Conservation (phyloP, 1,140 invertebrate species). For the Euschistus heros region DNA sequence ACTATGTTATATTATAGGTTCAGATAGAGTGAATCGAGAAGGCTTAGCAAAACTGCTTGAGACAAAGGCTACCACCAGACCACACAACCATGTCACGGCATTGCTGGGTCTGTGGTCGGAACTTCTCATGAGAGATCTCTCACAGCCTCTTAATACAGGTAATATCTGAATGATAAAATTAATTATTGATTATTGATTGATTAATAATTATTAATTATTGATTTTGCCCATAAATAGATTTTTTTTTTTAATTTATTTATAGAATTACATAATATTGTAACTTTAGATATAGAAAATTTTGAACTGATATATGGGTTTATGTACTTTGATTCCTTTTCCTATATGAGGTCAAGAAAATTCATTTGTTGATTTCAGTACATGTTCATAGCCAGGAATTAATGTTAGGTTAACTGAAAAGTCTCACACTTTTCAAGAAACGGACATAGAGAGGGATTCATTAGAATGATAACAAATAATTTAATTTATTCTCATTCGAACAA, state of each 20-base stretch:
- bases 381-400: no score
- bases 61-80: background rate
- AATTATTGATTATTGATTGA: background rate
- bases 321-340: no score
- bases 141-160: conserved; percentile 15
- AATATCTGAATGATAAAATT: conserved; percentile 3
- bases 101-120: conserved; percentile 23
- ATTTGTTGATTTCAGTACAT: no score
- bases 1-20: background rate
- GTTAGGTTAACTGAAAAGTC: no score
- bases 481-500: no score
- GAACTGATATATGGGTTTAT: no score
- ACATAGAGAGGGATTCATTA: no score
- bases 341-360: no score
- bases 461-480: no score
- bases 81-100: conserved; percentile 20
- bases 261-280: background rate
- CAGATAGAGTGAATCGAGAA: background rate
- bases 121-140: conserved; percentile 21
- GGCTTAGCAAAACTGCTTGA: conserved; percentile 27
- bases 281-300: background rate
- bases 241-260: background rate
- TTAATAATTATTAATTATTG: background rate
- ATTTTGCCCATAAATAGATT: background rate
- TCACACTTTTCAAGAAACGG: no score